Percentiles rank a stretch among this genome's conserved stretches.
These are phyloP conservation scores for Rhagoletis pomonella DNA, from an alignment of 1,140 invertebrate species.

Conservation along the genomic window DNA sequence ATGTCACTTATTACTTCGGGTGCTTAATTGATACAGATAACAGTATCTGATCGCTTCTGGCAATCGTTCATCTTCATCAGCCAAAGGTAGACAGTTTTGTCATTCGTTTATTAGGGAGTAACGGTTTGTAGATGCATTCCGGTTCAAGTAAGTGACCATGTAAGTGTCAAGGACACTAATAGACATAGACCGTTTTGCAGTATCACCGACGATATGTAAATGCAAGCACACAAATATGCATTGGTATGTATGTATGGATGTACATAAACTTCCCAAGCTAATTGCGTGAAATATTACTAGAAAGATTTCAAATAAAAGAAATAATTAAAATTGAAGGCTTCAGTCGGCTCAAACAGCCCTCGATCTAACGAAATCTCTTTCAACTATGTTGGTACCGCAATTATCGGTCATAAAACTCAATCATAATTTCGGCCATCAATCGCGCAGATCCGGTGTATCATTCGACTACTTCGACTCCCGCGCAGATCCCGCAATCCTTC, in stretches of 20 bases:
- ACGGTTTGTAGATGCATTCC: no score
- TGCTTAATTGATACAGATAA: no score
- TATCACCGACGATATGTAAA: no score
- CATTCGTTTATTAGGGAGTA: no score
- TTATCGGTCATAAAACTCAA: not conserved
- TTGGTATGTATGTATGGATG: not conserved
- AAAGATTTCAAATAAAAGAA: not conserved
- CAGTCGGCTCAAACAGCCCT: no score
- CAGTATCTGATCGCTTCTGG: no score
- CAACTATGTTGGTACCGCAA: not conserved
- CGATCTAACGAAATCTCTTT: not conserved
- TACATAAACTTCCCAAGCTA: not conserved
- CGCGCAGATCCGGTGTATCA: not conserved
- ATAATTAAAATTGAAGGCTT: slow-evolving; percentile 4
- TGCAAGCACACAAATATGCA: not conserved
- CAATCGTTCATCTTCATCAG: no score
- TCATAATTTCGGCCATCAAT: not conserved
- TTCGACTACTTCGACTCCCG: not conserved
- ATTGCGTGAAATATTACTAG: slow-evolving; percentile 19
- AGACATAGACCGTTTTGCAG: no score
- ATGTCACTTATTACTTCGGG: no score
- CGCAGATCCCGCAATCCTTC: not conserved
- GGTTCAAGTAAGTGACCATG: no score
- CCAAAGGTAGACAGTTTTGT: no score
- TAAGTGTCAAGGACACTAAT: no score